Conservation (phyloP, 2,797 vertebrate species). For the Artibeus lituratus region DNA sequence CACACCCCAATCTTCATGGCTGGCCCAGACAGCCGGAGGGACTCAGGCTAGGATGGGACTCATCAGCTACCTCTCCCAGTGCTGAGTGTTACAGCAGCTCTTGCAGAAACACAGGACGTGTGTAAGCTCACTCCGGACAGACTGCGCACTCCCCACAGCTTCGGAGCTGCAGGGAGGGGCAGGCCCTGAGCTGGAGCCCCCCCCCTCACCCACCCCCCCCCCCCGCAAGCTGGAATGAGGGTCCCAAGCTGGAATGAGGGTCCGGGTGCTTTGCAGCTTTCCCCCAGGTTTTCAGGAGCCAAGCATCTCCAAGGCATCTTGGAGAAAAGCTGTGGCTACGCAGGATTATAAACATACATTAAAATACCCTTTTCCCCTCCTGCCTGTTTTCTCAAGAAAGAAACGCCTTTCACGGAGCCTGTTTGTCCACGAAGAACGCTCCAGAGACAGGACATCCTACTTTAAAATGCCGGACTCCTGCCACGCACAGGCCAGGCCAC, state of each 20-base stretch:
- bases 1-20: background rate
- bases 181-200: background rate
- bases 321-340: background rate
- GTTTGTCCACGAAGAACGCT: background rate
- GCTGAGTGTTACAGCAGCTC: background rate
- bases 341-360: background rate
- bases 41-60: background rate
- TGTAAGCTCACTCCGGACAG: accelerated
- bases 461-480: background rate
- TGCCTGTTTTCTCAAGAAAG: background rate
- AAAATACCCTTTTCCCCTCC: background rate
- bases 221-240: background rate
- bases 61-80: background rate
- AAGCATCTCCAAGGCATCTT: background rate
- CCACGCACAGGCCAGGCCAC: background rate
- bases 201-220: too few species aligned
- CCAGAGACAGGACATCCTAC: background rate
- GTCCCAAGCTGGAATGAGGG: background rate
- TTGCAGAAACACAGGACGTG: background rate
- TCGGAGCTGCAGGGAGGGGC: background rate
- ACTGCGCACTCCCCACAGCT: background rate
- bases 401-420: background rate
- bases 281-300: background rate
- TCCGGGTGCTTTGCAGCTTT: background rate
- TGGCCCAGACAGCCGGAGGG: background rate